phyloP scores from a whole-genome alignment of 2,113 vertebrate species.

The Microcebus jonahi region DNA sequence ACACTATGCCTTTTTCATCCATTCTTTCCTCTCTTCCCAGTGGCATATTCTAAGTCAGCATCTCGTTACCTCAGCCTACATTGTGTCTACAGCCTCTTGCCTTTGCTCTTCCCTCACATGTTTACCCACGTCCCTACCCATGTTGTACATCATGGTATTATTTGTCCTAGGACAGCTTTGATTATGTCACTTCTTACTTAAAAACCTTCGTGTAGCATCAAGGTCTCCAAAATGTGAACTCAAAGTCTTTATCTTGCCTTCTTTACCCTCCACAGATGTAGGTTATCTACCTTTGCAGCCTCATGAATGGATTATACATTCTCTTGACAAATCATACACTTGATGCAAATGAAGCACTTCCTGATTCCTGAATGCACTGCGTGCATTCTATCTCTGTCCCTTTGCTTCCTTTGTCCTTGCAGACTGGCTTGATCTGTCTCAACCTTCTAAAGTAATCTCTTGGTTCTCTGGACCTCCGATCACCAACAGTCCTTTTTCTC shows the following conservation, averaged over 20 bases:
- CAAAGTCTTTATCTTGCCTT: neutral
- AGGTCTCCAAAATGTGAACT: neutral
- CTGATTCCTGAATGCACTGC: neutral
- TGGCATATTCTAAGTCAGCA: neutral
- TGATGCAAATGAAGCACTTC: neutral
- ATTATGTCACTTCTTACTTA: neutral
- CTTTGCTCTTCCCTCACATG: neutral
- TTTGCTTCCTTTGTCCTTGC: neutral
- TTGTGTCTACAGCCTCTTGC: neutral
- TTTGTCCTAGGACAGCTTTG: neutral
- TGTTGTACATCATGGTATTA: fast-evolving
- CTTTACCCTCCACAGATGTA: fast-evolving
- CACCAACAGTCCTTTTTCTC: neutral
- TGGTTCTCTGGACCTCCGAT: neutral
- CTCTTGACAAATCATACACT: neutral
- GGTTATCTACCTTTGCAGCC: neutral
- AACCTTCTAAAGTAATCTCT: neutral
- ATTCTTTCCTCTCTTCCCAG: neutral
- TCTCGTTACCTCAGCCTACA: neutral
- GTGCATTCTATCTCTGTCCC: neutral
- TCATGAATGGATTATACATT: neutral
- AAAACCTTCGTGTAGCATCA: neutral
- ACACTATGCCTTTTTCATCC: neutral
- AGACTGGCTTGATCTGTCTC: neutral
- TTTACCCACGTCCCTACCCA: neutral